Evolutionary conservation across 2,797 vertebrate species (phyloP), one percentile per base, ranked within the genome.

Genomic region (Danio albolineatus): DNA sequence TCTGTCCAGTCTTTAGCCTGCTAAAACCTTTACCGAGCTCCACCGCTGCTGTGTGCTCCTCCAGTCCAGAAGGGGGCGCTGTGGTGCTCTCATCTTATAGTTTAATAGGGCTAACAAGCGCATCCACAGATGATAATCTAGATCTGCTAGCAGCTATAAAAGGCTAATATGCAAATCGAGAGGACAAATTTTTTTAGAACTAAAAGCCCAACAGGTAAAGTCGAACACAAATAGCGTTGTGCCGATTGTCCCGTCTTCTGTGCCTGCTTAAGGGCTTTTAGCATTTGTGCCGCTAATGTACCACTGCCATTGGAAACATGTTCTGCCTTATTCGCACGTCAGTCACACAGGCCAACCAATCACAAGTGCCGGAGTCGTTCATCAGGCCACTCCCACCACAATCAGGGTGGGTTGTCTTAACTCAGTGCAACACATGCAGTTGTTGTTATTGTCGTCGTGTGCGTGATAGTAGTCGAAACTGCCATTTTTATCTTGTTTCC

Each of bases 311-410:
- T 75, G 86, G 85, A 88, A 81, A 83, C 61, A 86, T 90, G 84
- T 85, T 88, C 86, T 91, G 87, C 88, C 88, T 84, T 70, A 73
- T 75, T 74, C 48, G 49, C 51, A 70, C 60, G 44, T 72, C 78
- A 82, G 36, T 83, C 83, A 77, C 71, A 56, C 53, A 59, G 41
- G 61, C 48, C 53, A 75, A 81, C 89, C 88, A 89, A 91, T 92
- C 91, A 92, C 91, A 94, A 94, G 93, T 93, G 92, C 94, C 92
- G 88, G 90, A 93, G 90, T 90, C 90, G 91, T 89, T 92, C 87
- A 86, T 90, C 88, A 92, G 92, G 91, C 92, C 91, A 92, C 89
- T 88, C 90, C 90, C 85, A 85, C 90, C 85, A 54, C 86, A 62
- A 78, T 80, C 83, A 56, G 14, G 82, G 89, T 90, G 91, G 90